Base-by-base conservation (phyloP, 2,113 vertebrate genomes). In the Turdus rufiventris region DNA sequence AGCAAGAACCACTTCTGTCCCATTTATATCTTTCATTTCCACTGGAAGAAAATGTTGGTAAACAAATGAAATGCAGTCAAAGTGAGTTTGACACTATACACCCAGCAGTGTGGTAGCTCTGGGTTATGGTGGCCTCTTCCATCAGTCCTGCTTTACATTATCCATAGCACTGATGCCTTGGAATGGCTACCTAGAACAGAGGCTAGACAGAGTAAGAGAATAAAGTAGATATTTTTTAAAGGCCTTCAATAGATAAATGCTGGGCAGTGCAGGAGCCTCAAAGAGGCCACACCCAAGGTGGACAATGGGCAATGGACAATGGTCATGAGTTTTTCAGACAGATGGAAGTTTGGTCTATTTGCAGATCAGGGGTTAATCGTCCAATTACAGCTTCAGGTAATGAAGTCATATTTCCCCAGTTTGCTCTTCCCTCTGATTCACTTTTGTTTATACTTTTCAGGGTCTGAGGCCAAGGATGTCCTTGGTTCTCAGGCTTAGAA, bases 221-320 rank as follows among this genome's bases (percentile, higher is more conserved):
- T 31, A 42, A 42, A 63, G 18, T 11, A n/a, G 31, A 11, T 63
- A 18, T 42, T 42, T 63, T 34, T 42, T 53, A 42, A 51, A 63
- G 31, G 10, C 3, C 36, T 63, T 51, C 18, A 17, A 28, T 3
- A 53, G 24, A 42, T 63, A 8, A 18, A 23, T 18, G 6, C 8
- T n/a, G 47, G 31, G 24, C 14, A 17, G 18, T 28, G 24, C 47
- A 63, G 16, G 26, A 42, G 18, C 23, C 36, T 62, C 2, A 0
- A 29, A n/a, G 36, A 38, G 57, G 34, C 42, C 29, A 10, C 42
- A 4, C 26, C 15, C 25, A 24, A 31, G 33, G 51, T 63, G 18
- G 36, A 26, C 6, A 0, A 28, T 23, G 75, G 75, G 28, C 47
- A 33, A 51, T 63, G 18, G 36, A 26, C 6, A 0, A n/a, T 23